Conservation (phyloP, 2,888 invertebrate species). For the Pollenia amentaria region DNA sequence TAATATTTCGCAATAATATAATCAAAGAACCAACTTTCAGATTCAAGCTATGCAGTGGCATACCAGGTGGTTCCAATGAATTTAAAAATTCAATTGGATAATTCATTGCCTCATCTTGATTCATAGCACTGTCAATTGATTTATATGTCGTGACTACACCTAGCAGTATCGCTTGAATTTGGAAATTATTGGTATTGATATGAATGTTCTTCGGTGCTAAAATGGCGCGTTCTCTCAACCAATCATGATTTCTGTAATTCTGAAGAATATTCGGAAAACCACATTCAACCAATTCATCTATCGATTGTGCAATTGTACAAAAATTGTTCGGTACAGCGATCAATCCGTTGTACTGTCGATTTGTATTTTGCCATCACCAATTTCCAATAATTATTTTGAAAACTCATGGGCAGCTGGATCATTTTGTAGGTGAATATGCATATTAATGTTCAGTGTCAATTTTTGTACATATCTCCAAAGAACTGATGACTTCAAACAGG, state of each 20-base stretch:
- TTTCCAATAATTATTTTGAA: too few relatives aligned
- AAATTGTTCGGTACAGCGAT: constrained; percentile 3
- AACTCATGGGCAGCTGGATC: too few relatives aligned
- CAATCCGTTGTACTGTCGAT: background rate
- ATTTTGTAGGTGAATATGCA: too few relatives aligned
- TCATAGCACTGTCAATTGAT: constrained; percentile 2
- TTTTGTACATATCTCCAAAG: constrained; percentile 41
- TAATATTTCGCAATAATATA: constrained; percentile 46
- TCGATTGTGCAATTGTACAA: constrained; percentile 8
- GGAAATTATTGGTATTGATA: constrained; percentile 2
- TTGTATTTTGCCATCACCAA: constrained; percentile 21
- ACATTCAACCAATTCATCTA: constrained; percentile 15
- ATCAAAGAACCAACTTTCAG: constrained; percentile 44
- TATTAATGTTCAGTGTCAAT: too few relatives aligned
- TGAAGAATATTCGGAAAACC: constrained; percentile 24
- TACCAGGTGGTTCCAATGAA: constrained; percentile 54
- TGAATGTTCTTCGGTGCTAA: constrained; percentile 9
- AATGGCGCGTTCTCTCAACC: constrained; percentile 26
- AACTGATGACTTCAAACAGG: constrained; percentile 50
- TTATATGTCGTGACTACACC: constrained; percentile 2
- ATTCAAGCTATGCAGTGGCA: constrained; percentile 52
- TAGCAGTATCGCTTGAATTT: background rate
- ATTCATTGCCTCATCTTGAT: constrained; percentile 41
- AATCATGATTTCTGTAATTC: constrained; percentile 29
- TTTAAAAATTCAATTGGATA: constrained; percentile 63